Conservation (phyloP, 2,888 invertebrate species). For the Diarsia rubi region DNA sequence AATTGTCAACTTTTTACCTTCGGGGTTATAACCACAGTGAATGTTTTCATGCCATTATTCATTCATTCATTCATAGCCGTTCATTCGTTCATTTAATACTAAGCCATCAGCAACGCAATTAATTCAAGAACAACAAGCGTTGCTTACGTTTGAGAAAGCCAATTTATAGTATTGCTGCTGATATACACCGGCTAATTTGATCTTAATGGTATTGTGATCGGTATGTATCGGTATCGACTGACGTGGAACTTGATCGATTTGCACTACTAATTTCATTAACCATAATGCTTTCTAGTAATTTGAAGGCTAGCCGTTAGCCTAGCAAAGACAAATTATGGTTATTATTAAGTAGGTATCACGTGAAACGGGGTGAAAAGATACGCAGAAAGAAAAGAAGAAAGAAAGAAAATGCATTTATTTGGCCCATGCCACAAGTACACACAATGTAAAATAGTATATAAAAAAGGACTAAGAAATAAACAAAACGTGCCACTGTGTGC, state of each 20-base stretch:
- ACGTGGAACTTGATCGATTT: conserved; percentile 8
- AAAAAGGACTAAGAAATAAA: too few species aligned
- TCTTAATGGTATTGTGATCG: conserved; percentile 13
- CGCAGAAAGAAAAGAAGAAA: too few species aligned
- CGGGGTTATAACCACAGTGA: conserved; percentile 40
- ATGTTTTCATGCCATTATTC: conserved; percentile 47
- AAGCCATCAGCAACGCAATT: conserved; percentile 23
- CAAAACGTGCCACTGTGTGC: too few species aligned
- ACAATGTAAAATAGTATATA: too few species aligned
- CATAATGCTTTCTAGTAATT: conserved; percentile 3
- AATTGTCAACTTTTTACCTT: conserved; percentile 50
- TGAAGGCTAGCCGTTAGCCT: not conserved
- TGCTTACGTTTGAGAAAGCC: not conserved
- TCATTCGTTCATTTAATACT: conserved; percentile 36
- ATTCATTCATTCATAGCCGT: conserved; percentile 49
- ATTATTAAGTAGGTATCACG: not conserved
- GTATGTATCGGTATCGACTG: conserved; percentile 8
- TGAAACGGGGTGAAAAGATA: not conserved
- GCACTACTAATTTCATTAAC: conserved; percentile 15
- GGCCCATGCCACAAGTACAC: too few species aligned
- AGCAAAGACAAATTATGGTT: not conserved
- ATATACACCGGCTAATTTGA: conserved; percentile 1
- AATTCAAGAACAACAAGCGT: conserved; percentile 17
- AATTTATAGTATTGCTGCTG: conserved; percentile 2
- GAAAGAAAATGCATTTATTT: too few species aligned